These are phyloP conservation scores for Luperina testacea DNA, from an alignment of 2,888 invertebrate species.

Conservation along the genomic window DNA sequence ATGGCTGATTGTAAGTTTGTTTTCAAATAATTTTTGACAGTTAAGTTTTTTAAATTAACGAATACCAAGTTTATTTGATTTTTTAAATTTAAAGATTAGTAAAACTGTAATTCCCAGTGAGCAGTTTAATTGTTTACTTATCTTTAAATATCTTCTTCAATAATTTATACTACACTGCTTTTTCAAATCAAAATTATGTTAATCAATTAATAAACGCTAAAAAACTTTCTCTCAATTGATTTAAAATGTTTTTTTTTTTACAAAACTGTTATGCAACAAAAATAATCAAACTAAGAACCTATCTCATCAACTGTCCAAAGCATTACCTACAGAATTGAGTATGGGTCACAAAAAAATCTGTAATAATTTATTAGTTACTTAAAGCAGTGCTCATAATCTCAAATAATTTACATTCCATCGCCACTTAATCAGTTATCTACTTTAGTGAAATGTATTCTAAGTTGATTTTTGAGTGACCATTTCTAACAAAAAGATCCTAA, in stretches of 20 bases:
- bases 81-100: background rate
- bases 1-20: constrained; percentile 83
- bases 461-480: background rate
- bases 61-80: background rate
- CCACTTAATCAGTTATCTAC: background rate
- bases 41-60: background rate
- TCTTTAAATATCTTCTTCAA: background rate
- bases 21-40: background rate
- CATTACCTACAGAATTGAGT: too few species aligned
- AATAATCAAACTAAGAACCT: background rate
- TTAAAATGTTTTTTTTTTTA: background rate
- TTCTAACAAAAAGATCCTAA: background rate
- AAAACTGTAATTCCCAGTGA: background rate
- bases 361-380: background rate
- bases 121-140: background rate
- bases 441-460: too few species aligned
- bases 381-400: background rate
- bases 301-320: too few species aligned
- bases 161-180: background rate
- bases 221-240: background rate
- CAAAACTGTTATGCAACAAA: too few species aligned
- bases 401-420: background rate
- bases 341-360: too few species aligned
- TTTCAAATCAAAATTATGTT: background rate
- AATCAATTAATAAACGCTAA: background rate